These are phyloP conservation scores for Turnix velox DNA, from an alignment of 2,113 vertebrate species.

Conservation along the genomic window DNA sequence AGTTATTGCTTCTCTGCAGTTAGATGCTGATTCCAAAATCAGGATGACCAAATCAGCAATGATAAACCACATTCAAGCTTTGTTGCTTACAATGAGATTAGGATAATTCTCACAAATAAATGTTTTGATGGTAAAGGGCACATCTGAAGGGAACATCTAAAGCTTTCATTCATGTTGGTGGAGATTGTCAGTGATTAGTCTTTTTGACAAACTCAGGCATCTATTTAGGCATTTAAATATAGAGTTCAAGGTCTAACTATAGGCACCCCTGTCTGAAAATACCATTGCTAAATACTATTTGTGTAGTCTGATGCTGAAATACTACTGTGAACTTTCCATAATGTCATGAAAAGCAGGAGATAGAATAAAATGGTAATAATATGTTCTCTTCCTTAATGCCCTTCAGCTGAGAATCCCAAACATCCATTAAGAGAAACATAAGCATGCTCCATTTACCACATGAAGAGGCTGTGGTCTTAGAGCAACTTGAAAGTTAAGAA, in stretches of 20 bases:
- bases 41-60: neutral
- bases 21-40: neutral
- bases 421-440: neutral
- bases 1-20: neutral
- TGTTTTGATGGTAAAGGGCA: neutral
- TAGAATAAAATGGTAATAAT: slow-evolving; percentile 7
- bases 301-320: neutral
- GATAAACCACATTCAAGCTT: neutral
- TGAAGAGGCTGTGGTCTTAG: neutral
- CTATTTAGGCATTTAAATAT: neutral
- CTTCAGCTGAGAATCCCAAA: neutral
- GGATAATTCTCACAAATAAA: neutral
- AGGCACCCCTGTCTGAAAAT: neutral
- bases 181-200: neutral
- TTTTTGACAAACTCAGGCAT: neutral
- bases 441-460: neutral
- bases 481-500: neutral
- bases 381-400: neutral
- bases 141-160: neutral
- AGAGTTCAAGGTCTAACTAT: neutral
- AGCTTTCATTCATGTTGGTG: neutral
- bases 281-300: neutral
- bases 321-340: neutral
- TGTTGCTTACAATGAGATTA: neutral
- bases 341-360: neutral